phyloP scores from a whole-genome alignment of 1,140 invertebrate species.

The Dryas iulia region DNA sequence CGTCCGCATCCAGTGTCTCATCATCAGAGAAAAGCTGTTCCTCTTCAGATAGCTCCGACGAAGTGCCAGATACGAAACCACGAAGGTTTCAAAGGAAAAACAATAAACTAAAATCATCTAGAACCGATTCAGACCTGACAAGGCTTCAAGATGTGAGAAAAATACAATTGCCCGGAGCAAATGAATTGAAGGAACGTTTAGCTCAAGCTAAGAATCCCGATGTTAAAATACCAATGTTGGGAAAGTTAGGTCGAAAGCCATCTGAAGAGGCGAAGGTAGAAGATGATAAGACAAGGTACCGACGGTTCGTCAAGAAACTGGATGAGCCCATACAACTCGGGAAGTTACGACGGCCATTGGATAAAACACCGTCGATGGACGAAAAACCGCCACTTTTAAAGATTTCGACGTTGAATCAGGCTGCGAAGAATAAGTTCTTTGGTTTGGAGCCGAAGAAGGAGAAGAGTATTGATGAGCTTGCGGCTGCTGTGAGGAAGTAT shows the following conservation, averaged over 20 bases:
- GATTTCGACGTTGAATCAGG: constrained; percentile 65
- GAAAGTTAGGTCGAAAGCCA: constrained; percentile 61
- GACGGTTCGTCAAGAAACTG: constrained; percentile 55
- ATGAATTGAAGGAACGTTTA: constrained; percentile 64
- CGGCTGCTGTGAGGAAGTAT: constrained; percentile 70
- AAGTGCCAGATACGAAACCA: constrained; percentile 58
- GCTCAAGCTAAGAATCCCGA: constrained; percentile 61
- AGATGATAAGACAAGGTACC: constrained; percentile 49
- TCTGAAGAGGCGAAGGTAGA: constrained; percentile 55
- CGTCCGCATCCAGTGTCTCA: constrained; percentile 68
- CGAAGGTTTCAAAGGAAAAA: constrained; percentile 65
- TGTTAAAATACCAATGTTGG: constrained; percentile 58
- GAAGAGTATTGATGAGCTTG: constrained; percentile 62
- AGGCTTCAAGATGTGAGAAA: constrained; percentile 46
- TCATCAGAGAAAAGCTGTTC: constrained; percentile 77
- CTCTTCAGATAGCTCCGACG: constrained; percentile 74
- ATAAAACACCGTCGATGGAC: constrained; percentile 45
- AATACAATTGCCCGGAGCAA: constrained; percentile 58
- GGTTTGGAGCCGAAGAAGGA: constrained; percentile 64
- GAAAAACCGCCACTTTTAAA: constrained; percentile 55
- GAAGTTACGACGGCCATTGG: constrained; percentile 57
- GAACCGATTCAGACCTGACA: constrained; percentile 71
- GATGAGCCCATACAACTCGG: constrained; percentile 68
- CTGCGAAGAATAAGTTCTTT: constrained; percentile 71
- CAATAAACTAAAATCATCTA: constrained; percentile 70